Base-by-base conservation (phyloP, 2,113 vertebrate species). In the Amblyornis subalaris region DNA sequence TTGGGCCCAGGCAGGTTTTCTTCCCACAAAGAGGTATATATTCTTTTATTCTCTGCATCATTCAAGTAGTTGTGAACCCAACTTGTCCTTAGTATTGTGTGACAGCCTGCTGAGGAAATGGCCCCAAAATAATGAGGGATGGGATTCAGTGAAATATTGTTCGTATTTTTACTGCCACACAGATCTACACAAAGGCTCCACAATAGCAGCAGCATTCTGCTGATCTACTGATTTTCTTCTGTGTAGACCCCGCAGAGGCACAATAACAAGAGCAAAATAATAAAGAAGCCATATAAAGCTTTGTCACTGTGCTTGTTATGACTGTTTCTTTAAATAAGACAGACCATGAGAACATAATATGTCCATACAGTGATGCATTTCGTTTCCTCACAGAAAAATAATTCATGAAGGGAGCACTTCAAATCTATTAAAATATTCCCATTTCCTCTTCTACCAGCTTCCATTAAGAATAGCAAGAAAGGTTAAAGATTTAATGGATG, bases 31-130 rank as follows among this genome's bases (percentile, higher is more conserved):
- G 72, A 92, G 36, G 81, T 87, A 96, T 87, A 96, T 90, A 84
- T 90, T 97, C 97, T 97, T 98, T 98, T 98, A 97, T 98, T 97
- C 96, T 97, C 95, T 84, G 75, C 94, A 97, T 97, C 96, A 97
- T 97, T 98, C 90, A 95, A 93, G 96, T 86, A 96, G 96, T 91
- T 94, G 92, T 97, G 96, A 97, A 97, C 95, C 87, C 96, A 97
- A 97, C 96, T 97, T 97, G 94, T 97, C 96, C 96, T 97, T 96
- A 96, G 95, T 93, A 97, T 96, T 97, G 85, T 95, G 62, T 84
- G 95, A 96, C 93, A 93, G 82, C 97, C 97, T 96, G 97, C 98
- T 98, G 97, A 70, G 97, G 97, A 98, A 98, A 98, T 98, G 95
- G 95, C 94, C 96, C 69, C 93, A 94, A 97, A 97, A 98, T 98